These are phyloP conservation scores for Sipunculus nudus DNA, from an alignment of 2,888 invertebrate species.

Conservation along the genomic window DNA sequence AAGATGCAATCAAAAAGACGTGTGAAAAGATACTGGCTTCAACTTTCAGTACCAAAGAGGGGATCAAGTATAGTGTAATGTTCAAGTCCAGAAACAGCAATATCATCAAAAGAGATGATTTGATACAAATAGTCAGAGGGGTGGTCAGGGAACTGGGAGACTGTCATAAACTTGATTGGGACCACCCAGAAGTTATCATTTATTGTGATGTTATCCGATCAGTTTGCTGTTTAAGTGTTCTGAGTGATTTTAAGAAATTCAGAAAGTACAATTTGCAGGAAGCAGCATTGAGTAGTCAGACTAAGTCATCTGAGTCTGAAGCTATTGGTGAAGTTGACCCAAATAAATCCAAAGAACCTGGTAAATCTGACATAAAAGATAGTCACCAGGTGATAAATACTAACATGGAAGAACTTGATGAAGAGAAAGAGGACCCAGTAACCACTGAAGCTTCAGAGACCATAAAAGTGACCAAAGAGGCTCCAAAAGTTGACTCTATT, in stretches of 20 bases:
- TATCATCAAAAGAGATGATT: constrained; percentile 73
- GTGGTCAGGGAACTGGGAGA: constrained; percentile 71
- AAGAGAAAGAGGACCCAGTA: too few species aligned
- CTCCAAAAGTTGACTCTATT: too few species aligned
- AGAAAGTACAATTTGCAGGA: constrained; percentile 80
- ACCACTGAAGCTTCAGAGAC: too few species aligned
- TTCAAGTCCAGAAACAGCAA: constrained; percentile 59
- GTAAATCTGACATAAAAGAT: too few species aligned
- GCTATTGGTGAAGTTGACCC: too few species aligned
- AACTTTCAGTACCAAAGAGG: constrained; percentile 72
- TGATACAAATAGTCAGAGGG: constrained; percentile 74
- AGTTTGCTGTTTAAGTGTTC: constrained; percentile 81
- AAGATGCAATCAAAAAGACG: constrained; percentile 78
- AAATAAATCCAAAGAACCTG: too few species aligned
- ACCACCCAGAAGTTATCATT: constrained; percentile 78
- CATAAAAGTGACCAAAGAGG: too few species aligned
- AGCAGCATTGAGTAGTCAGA: too few species aligned
- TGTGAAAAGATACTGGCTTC: constrained; percentile 75
- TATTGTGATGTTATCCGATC: constrained; percentile 85
- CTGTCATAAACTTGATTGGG: constrained; percentile 73
- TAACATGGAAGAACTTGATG: too few species aligned
- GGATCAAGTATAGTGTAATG: constrained; percentile 46
- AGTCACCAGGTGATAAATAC: too few species aligned
- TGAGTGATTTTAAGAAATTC: constrained; percentile 80
- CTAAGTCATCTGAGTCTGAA: too few species aligned